These are phyloP conservation scores for Pantherophis guttatus DNA, from an alignment of 2,113 vertebrate genomes.

Conservation along the genomic window DNA sequence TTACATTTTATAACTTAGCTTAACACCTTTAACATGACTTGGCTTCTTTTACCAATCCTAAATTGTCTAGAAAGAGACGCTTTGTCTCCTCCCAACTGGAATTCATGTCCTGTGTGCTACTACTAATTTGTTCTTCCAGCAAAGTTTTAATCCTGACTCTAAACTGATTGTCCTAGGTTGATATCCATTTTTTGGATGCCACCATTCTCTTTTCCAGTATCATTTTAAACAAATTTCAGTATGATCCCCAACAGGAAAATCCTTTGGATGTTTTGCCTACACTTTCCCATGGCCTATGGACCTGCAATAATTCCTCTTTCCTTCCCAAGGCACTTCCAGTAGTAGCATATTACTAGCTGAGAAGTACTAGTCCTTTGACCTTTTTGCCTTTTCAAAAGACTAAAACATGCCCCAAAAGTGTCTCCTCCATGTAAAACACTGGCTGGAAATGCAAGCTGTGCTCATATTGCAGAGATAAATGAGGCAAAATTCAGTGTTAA, in stretches of 20 bases:
- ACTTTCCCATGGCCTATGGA: neutral
- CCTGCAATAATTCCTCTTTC: neutral
- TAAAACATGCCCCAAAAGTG: neutral
- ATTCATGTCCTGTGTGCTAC: neutral
- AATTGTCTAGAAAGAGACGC: neutral
- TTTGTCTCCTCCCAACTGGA: neutral
- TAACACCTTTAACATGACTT: neutral
- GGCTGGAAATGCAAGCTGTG: neutral
- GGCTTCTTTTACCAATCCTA: neutral
- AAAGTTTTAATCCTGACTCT: neutral
- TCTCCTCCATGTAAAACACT: neutral
- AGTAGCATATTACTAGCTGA: no score
- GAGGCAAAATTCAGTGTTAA: neutral
- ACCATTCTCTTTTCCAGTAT: neutral
- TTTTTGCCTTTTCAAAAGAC: neutral
- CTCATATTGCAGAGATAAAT: neutral
- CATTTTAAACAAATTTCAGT: neutral
- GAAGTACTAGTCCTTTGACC: neutral
- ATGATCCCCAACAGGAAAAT: neutral
- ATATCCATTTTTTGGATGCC: neutral
- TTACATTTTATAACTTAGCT: neutral
- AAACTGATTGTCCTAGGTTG: neutral
- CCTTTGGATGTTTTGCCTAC: neutral
- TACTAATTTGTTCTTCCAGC: neutral
- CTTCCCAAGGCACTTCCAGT: neutral